These are phyloP conservation scores for Tauraco erythrolophus DNA, from an alignment of 2,113 vertebrate genomes.

Conservation along the genomic window DNA sequence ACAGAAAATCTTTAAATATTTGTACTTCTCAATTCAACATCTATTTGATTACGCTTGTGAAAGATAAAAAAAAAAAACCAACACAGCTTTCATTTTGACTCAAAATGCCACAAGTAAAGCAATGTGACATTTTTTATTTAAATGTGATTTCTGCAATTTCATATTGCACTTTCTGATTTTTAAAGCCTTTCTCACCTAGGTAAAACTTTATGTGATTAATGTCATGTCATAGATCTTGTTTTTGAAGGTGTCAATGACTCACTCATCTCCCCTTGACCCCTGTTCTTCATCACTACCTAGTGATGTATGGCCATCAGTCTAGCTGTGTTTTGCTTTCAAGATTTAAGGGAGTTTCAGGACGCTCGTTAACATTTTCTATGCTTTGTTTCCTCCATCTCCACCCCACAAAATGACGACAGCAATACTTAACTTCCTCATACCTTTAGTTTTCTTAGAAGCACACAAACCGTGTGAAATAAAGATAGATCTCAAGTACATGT, in stretches of 20 bases:
- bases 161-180: background rate
- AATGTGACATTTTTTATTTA: background rate
- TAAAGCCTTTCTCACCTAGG: background rate
- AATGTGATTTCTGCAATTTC: background rate
- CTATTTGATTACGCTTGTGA: background rate
- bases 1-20: background rate
- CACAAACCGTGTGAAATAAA: background rate
- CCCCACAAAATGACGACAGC: background rate
- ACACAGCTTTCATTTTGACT: background rate
- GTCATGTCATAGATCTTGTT: background rate
- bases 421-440: background rate
- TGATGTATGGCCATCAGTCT: background rate
- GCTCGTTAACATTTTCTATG: background rate
- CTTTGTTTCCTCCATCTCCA: background rate
- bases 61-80: background rate
- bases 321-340: background rate
- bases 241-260: background rate
- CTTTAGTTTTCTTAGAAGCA: background rate
- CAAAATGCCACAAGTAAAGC: background rate
- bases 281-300: background rate
- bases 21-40: background rate
- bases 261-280: background rate
- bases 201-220: background rate
- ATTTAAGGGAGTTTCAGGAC: background rate
- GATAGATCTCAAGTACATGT: background rate